phyloP scores from a whole-genome alignment of 53 echinoderm and acorn worm species.

The Holothuria scabra region DNA sequence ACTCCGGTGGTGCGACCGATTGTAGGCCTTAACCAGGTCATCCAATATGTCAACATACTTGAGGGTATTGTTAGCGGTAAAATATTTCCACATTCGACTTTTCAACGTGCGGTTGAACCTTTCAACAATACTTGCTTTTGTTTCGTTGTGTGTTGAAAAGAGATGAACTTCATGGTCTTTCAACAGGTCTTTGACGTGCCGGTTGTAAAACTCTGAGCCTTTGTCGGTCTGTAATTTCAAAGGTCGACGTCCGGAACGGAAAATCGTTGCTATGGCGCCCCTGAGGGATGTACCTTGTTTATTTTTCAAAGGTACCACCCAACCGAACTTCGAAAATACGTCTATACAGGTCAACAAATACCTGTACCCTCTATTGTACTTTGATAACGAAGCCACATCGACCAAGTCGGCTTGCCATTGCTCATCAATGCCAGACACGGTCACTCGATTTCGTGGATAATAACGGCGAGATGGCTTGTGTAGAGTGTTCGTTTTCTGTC shows the following conservation, averaged over 20 bases:
- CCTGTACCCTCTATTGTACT: conserved; percentile 46
- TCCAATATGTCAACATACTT: too few species aligned
- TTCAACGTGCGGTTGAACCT: too few species aligned
- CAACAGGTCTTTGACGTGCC: conserved; percentile 47
- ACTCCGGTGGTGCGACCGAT: not conserved
- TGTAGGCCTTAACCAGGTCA: conserved; percentile 12
- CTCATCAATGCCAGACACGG: conserved; percentile 54
- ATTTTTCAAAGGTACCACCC: conserved; percentile 44
- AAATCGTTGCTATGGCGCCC: too few species aligned
- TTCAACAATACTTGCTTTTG: too few species aligned
- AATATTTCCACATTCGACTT: too few species aligned
- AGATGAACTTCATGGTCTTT: too few species aligned
- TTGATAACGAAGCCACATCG: too few species aligned
- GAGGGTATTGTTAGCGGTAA: too few species aligned
- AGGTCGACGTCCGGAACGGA: too few species aligned
- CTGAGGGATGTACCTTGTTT: conserved; percentile 7
- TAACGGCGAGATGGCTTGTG: conserved; percentile 41
- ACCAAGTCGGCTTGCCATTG: too few species aligned
- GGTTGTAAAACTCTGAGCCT: conserved; percentile 61
- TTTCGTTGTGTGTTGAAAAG: too few species aligned
- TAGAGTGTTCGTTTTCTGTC: conserved; percentile 30
- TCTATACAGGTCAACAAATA: conserved; percentile 64
- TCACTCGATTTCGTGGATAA: conserved; percentile 56
- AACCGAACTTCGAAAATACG: conserved; percentile 48
- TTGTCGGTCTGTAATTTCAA: too few species aligned